Conservation (phyloP, 2,113 vertebrate genomes). For the Diadophis punctatus region DNA sequence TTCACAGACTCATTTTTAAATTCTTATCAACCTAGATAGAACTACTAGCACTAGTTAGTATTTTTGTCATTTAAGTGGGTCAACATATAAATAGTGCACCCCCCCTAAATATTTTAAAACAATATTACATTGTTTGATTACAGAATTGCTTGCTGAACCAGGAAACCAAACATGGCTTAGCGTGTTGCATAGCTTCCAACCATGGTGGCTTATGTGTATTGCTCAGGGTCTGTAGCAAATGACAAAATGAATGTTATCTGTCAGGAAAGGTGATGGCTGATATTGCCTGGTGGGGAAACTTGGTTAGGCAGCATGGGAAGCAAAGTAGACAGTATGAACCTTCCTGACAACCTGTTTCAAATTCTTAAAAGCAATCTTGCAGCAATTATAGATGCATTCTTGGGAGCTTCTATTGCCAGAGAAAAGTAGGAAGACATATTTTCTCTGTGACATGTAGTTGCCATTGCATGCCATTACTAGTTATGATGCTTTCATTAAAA, state of each 20-base stretch:
- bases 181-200: background rate
- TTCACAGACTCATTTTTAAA: background rate
- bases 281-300: background rate
- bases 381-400: background rate
- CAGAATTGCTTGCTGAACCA: background rate
- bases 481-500: slow-evolving; percentile 13
- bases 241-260: background rate
- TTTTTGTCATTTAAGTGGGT: background rate
- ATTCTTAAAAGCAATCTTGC: background rate
- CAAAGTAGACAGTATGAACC: too few species aligned
- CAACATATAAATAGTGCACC: background rate
- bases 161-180: background rate
- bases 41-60: background rate
- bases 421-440: background rate
- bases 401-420: background rate
- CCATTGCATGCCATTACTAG: background rate
- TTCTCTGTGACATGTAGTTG: background rate
- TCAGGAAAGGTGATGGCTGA: too few species aligned
- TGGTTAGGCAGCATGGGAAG: background rate
- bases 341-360: background rate
- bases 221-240: background rate
- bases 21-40: background rate
- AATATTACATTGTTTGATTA: background rate
- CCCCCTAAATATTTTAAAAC: background rate
- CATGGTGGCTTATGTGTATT: background rate